Base-by-base conservation (phyloP, 2,888 invertebrate genomes). In the Acrobasis suavella region DNA sequence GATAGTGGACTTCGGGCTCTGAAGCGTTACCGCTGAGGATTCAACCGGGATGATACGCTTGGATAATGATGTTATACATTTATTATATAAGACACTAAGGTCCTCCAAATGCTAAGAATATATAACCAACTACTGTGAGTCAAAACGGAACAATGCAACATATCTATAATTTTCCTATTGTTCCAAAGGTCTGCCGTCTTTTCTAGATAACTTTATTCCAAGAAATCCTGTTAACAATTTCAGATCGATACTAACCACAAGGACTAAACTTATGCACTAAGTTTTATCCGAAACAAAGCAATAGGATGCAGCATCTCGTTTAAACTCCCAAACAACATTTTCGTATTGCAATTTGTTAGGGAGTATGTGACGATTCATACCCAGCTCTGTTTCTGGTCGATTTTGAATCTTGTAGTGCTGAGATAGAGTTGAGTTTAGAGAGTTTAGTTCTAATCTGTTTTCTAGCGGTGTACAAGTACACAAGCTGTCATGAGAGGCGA, bases 261-360 rank as follows among this genome's bases (percentile, higher is more conserved):
- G 60, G 10, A 60, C 60, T 22, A 60, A 61, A 62, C 62, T 62
- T 62, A 49, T 15, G 38, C 55, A 32, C 54, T n/a, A 62, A 62
- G 62, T 55, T 62, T 54, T 62, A 62, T 60, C 52, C 39, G 39
- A 62, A 55, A 61, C 54, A 55, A 50, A 62, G 55, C 62, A 55
- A 62, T 62, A 56, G 61, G 55, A 62, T 62, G 62, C 62, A 73
- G 71, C 72, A 67, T 73, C 73, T 71, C 69, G 70, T 70, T 68
- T 65, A 62, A 78, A 76, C 75, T 75, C 73, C 77, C 73, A 72
- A 81, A 79, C 80, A 79, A 76, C 79, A 77, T 80, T 77, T 80
- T 73, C 72, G 69, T 78, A 76, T 76, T 72, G 72, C 80, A 81
- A 81, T 82, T 81, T 81, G 80, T 80, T 81, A 78, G 75, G 76